A percentile compares a stretch with the other conserved stretches of the same genome.
phyloP scores from a whole-genome alignment of 2,888 invertebrate species.

The Sepiola atlantica region DNA sequence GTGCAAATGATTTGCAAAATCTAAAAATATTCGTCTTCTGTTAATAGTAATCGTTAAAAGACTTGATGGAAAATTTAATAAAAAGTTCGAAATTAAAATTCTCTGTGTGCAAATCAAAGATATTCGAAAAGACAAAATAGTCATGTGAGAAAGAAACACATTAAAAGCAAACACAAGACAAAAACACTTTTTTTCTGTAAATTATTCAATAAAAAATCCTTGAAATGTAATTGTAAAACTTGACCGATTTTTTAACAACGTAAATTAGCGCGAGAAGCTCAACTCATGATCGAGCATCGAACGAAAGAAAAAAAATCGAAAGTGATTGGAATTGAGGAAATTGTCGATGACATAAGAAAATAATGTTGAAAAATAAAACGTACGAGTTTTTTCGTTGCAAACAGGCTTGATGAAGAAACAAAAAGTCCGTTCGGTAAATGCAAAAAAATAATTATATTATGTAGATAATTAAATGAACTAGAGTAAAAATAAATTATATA shows the following conservation, averaged over 20 bases:
- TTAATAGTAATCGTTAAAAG: neutral
- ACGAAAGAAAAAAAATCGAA: neutral
- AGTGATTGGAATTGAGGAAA: neutral
- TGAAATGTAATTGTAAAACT: constrained; percentile 32
- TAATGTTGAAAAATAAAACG: neutral
- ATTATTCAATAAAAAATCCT: neutral
- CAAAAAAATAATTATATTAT: neutral
- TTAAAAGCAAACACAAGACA: neutral
- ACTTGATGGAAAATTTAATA: neutral
- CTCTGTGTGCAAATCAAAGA: neutral
- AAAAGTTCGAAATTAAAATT: neutral
- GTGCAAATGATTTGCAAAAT: neutral
- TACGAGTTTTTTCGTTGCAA: no score
- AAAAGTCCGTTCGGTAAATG: neutral
- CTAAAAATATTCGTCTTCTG: neutral
- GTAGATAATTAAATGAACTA: neutral
- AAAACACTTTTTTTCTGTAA: neutral
- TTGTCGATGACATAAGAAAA: neutral
- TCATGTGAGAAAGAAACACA: neutral
- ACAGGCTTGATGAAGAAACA: neutral
- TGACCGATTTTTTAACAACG: constrained; percentile 32
- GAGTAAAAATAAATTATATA: no score
- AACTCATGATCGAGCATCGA: neutral
- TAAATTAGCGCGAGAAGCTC: neutral
- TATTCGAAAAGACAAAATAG: no score